Conservation (phyloP, 2,797 vertebrate genomes). For the Onychomys torridus region DNA sequence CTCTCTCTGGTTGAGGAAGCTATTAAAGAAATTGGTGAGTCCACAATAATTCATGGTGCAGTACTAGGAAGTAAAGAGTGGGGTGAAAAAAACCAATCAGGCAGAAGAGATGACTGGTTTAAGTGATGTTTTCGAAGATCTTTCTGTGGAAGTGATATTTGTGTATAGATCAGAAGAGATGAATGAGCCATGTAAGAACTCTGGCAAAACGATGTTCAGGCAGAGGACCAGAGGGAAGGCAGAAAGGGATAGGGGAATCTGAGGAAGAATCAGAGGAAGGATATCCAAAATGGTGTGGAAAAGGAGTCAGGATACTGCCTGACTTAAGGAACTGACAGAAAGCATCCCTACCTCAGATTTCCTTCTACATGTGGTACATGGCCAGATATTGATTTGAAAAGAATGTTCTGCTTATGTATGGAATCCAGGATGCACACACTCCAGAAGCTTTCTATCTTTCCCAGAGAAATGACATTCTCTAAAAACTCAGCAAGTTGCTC, state of each 20-base stretch:
- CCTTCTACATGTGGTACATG: not conserved
- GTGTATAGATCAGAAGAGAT: not conserved
- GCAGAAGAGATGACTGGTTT: not conserved
- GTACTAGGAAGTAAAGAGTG: not conserved
- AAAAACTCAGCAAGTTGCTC: not conserved
- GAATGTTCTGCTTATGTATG: not conserved
- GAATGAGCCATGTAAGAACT: not conserved
- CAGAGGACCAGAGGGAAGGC: not conserved
- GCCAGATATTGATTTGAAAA: not conserved
- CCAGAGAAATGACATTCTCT: not conserved
- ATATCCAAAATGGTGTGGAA: not conserved
- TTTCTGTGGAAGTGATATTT: not conserved
- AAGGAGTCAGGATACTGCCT: not conserved
- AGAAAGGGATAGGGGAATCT: rapidly evolving
- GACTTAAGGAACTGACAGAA: not conserved
- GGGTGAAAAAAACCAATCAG: not conserved
- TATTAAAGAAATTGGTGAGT: not conserved
- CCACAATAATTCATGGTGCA: too few relatives aligned
- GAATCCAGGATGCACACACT: not conserved
- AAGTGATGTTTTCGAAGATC: not conserved
- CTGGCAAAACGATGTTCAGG: not conserved
- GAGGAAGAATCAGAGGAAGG: not conserved
- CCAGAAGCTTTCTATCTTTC: not conserved
- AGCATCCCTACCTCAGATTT: not conserved
- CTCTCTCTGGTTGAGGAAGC: not conserved